phyloP scores from a whole-genome alignment of 2,797 vertebrate species.

The Botia almorhae region DNA sequence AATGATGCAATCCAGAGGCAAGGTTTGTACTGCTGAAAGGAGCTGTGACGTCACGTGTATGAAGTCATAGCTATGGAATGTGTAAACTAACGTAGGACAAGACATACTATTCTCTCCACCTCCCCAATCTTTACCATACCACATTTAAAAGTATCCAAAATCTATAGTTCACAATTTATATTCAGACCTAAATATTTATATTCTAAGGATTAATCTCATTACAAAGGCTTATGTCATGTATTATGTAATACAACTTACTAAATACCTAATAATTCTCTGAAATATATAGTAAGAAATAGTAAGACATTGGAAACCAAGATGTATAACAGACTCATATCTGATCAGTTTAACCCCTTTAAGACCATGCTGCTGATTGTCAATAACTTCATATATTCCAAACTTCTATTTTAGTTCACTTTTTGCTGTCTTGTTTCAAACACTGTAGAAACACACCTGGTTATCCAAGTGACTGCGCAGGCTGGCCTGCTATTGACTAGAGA shows the following conservation, averaged over 20 bases:
- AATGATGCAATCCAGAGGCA: background rate
- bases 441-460: background rate
- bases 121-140: background rate
- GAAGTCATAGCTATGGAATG: slow-evolving; percentile 34
- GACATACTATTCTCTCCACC: background rate
- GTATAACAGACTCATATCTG: background rate
- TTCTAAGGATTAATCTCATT: too few relatives aligned
- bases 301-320: background rate
- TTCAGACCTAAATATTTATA: too few relatives aligned
- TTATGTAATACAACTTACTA: background rate
- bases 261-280: slow-evolving; percentile 12
- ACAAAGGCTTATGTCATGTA: background rate
- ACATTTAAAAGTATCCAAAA: slow-evolving; percentile 13
- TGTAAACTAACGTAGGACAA: background rate
- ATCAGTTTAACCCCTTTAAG: background rate
- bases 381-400: background rate
- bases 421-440: background rate
- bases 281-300: background rate
- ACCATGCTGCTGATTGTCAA: background rate
- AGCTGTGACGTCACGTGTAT: background rate
- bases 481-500: slow-evolving; percentile 40
- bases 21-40: background rate
- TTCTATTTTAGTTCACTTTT: background rate
- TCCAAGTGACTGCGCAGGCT: background rate
- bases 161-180: background rate